Base-by-base conservation (phyloP, 2,888 invertebrate species). In the Tiphia femorata region DNA sequence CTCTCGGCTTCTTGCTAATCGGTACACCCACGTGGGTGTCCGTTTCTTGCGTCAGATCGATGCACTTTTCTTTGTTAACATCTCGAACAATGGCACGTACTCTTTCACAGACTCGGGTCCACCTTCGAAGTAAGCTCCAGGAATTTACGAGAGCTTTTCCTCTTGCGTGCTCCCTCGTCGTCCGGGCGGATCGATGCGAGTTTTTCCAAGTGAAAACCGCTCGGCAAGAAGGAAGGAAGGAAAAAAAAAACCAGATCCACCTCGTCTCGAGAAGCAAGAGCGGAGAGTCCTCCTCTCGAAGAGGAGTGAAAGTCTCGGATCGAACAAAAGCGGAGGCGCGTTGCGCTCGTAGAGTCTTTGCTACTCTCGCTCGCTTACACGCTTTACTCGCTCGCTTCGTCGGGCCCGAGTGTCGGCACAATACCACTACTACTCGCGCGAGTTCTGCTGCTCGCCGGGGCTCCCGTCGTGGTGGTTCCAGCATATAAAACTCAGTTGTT, bases 401-500 rank as follows among this genome's bases (percentile, higher is more conserved):
- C n/a, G 54, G 50, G 38, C 47, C 29, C 44, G 43, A 54, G 44
- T 55, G 58, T 52, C 59, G n/a, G 47, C 48, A 37, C 48, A 41
- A 60, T 59, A 69, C 68, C 59, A 69, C 65, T 62, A 53, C 64
- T 65, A 64, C 72, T 60, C 63, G 62, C 59, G 49, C 56, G n/a
- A n/a, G 58, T 54, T 56, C 58, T 40, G 54, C 49, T n/a, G 49
- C 56, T 51, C 35, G 47, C 33, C 43, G 20, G 33, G 33, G 25
- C 44, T 58, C 48, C 69, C 67, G 70, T 72, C 65, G 60, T 67
- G 65, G 67, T 64, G 59, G 67, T 59, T 75, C 72, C 69, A 65
- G 70, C 65, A 56, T 41, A 56, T 71, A 75, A 77, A 70, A 75
- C 68, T 75, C 16, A 65, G 73, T 76, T 77, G 76, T 78, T 76